These are phyloP conservation scores for Takifugu bimaculatus DNA, from an alignment of 2,113 vertebrate genomes.

Conservation along the genomic window DNA sequence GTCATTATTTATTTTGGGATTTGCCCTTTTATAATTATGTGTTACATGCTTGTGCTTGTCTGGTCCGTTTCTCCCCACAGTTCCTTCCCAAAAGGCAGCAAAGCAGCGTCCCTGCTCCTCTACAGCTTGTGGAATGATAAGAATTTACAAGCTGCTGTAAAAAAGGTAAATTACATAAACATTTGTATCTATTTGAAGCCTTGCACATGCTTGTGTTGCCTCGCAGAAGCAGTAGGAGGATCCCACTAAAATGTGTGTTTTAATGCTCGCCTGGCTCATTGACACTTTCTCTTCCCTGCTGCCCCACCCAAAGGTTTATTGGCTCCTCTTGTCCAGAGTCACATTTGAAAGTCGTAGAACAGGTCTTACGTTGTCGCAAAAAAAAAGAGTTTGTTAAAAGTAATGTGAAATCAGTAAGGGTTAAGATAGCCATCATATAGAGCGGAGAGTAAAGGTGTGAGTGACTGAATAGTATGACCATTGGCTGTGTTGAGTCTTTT, in stretches of 20 bases:
- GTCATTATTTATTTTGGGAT: neutral
- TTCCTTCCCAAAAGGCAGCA: slow-evolving; percentile 69
- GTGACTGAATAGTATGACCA: no score
- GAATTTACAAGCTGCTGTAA: slow-evolving; percentile 78
- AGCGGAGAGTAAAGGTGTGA: no score
- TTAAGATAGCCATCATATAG: no score
- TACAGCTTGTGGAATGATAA: slow-evolving; percentile 85
- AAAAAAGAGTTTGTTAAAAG: neutral
- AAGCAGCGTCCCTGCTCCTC: slow-evolving; percentile 82
- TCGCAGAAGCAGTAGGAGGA: slow-evolving; percentile 1
- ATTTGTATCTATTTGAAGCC: no score
- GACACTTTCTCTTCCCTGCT: slow-evolving; percentile 41
- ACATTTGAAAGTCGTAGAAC: slow-evolving; percentile 59
- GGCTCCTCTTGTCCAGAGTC: slow-evolving; percentile 34
- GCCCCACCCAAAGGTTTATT: slow-evolving; percentile 42
- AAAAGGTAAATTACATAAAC: slow-evolving; percentile 77
- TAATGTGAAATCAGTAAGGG: neutral
- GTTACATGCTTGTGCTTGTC: neutral
- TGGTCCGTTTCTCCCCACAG: slow-evolving; percentile 26
- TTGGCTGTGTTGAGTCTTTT: no score
- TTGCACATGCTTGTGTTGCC: neutral
- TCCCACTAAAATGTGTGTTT: slow-evolving; percentile 19
- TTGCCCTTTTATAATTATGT: neutral
- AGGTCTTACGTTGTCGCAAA: slow-evolving; percentile 31
- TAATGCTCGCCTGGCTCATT: slow-evolving; percentile 1